A percentile compares a stretch with the other conserved stretches of the same genome.
Conservation (phyloP, 2,888 invertebrate genomes). For the Rotaria macrura region DNA sequence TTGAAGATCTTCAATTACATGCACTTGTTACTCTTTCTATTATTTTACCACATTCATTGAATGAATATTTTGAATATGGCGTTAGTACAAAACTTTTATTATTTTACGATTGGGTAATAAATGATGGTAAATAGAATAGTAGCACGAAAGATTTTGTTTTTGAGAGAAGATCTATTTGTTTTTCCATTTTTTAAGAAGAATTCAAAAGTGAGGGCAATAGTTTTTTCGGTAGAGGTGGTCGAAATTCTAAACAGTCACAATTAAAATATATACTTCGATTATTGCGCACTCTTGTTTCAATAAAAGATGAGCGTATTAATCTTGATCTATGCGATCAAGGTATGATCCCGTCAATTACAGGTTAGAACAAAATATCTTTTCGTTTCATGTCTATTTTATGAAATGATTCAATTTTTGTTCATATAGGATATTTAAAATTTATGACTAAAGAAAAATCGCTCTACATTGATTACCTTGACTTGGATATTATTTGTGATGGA, state of each 20-base stretch:
- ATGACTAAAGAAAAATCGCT: slow-evolving; percentile 37
- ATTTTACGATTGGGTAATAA: slow-evolving; percentile 49
- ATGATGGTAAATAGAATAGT: background rate
- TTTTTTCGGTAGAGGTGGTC: slow-evolving; percentile 47
- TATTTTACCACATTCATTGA: slow-evolving; percentile 45
- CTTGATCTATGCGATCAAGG: slow-evolving; percentile 49
- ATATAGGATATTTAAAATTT: background rate
- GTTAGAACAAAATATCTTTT: slow-evolving; percentile 37
- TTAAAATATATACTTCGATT: slow-evolving; percentile 46
- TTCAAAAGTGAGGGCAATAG: slow-evolving; percentile 49
- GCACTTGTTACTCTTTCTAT: slow-evolving; percentile 46
- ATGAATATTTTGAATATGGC: slow-evolving; percentile 48
- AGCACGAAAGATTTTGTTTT: too few relatives aligned
- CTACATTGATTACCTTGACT: slow-evolving; percentile 42
- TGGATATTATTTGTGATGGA: slow-evolving; percentile 50
- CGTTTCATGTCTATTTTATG: background rate
- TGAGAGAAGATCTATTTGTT: background rate
- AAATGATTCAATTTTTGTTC: background rate
- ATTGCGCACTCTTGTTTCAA: slow-evolving; percentile 45
- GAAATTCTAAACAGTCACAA: slow-evolving; percentile 48
- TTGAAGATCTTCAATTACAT: slow-evolving; percentile 49
- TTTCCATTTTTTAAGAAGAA: slow-evolving; percentile 38
- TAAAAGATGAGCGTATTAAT: slow-evolving; percentile 42
- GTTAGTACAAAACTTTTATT: slow-evolving; percentile 46
- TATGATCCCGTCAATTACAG: slow-evolving; percentile 42